Conservation (phyloP, 2,113 vertebrate genomes). For the Lagopus leucura region DNA sequence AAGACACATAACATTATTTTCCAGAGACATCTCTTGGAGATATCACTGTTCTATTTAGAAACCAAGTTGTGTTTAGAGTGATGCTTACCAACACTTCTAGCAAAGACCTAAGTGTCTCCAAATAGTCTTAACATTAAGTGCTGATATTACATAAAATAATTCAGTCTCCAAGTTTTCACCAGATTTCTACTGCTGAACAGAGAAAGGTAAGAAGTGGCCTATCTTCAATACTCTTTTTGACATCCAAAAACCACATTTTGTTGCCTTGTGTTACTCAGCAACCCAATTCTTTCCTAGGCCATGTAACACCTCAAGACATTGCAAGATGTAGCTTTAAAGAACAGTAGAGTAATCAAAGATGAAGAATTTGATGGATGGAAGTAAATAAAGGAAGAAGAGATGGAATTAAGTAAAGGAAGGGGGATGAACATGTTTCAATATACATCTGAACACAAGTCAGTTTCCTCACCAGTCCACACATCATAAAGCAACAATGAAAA, state of each 20-base stretch:
- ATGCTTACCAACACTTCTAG: neutral
- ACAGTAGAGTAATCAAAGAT: neutral
- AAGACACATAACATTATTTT: neutral
- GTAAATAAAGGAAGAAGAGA: neutral
- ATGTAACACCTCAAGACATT: neutral
- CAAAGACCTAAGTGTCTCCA: neutral
- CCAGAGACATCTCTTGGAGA: neutral
- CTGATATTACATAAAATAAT: neutral
- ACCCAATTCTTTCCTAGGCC: neutral
- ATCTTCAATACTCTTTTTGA: neutral
- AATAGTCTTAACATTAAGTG: neutral
- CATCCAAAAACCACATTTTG: rapidly evolving
- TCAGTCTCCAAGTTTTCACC: neutral
- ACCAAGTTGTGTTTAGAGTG: neutral
- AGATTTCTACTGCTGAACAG: neutral
- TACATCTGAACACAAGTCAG: neutral
- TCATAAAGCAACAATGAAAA: neutral
- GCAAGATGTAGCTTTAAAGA: neutral
- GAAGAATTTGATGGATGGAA: neutral
- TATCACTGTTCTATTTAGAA: neutral
- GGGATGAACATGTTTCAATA: neutral
- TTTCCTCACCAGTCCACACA: neutral
- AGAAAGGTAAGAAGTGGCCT: neutral
- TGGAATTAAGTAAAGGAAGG: neutral
- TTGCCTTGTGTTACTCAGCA: neutral